Percentiles rank a stretch among this genome's conserved stretches.
These are phyloP conservation scores for Eolophus roseicapilla DNA, from an alignment of 2,113 vertebrate species.

Conservation along the genomic window DNA sequence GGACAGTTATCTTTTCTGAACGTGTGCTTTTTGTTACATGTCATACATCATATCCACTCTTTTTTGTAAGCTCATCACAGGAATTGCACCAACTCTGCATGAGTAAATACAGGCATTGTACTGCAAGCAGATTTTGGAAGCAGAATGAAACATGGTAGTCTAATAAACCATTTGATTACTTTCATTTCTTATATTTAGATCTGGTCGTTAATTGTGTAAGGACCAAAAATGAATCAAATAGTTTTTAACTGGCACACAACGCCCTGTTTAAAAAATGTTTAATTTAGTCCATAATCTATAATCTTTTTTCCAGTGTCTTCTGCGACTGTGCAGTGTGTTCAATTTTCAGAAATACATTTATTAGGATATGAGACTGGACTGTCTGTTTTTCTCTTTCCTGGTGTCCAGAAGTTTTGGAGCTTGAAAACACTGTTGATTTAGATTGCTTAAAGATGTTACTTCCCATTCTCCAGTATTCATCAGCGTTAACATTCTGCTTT, in stretches of 20 bases:
- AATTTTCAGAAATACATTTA: not conserved
- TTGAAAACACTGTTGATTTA: not conserved
- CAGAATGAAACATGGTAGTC: not conserved
- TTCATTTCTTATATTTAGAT: not conserved
- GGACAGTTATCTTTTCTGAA: not conserved
- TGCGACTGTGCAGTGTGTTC: not conserved
- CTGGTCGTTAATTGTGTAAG: not conserved
- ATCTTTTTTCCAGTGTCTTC: not conserved
- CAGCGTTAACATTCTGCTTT: not conserved
- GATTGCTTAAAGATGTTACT: not conserved
- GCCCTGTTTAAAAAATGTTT: not conserved
- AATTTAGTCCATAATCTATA: not conserved
- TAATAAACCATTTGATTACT: not conserved
- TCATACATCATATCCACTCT: not conserved
- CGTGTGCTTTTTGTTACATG: accelerated
- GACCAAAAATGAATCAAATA: not conserved
- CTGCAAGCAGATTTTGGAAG: not conserved
- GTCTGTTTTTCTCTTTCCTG: not conserved
- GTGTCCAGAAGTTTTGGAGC: not conserved
- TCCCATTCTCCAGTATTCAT: not conserved
- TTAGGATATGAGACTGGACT: not conserved
- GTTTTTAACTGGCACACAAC: not conserved
- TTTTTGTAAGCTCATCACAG: not conserved
- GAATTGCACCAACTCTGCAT: not conserved
- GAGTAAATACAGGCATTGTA: not conserved